phyloP scores from a whole-genome alignment of 2,797 vertebrate genomes.

The Gadopsis marmoratus region DNA sequence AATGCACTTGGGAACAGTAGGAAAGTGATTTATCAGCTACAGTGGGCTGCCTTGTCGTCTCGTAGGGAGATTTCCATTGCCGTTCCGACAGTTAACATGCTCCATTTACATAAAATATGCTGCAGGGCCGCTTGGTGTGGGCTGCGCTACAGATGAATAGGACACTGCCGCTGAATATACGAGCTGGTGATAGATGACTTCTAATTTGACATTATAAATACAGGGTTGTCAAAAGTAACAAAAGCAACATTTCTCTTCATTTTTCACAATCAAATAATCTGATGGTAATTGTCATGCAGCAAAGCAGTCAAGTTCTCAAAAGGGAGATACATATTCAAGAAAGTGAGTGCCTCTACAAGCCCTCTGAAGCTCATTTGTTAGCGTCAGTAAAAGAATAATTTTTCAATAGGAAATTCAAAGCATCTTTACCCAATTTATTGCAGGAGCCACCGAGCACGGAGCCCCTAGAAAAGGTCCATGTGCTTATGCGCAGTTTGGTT shows the following conservation, averaged over 20 bases:
- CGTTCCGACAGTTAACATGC: slow-evolving; percentile 52
- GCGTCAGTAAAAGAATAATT: slow-evolving; percentile 20
- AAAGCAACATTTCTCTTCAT: slow-evolving; percentile 40
- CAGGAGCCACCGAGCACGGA: not conserved
- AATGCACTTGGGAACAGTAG: slow-evolving; percentile 35
- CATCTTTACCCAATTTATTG: not conserved
- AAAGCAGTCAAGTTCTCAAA: slow-evolving; percentile 22
- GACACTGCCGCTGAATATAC: slow-evolving; percentile 32
- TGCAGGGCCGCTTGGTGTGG: slow-evolving; percentile 45
- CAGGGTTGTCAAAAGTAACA: slow-evolving; percentile 49
- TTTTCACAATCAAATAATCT: slow-evolving; percentile 57
- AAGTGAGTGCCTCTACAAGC: slow-evolving; percentile 21
- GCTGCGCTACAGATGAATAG: slow-evolving; percentile 46
- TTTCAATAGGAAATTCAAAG: slow-evolving; percentile 22
- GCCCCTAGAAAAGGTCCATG: not conserved
- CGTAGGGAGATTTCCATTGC: slow-evolving; percentile 42
- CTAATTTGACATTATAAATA: slow-evolving; percentile 57
- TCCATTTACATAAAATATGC: slow-evolving; percentile 70
- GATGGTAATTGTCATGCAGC: slow-evolving; percentile 27
- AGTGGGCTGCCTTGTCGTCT: slow-evolving; percentile 39
- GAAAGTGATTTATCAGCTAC: slow-evolving; percentile 54
- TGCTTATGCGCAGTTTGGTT: slow-evolving; percentile 11
- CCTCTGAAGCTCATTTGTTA: slow-evolving; percentile 25
- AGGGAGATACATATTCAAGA: slow-evolving; percentile 22
- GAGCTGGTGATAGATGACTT: slow-evolving; percentile 64